Percentiles rank a stretch among this genome's conserved stretches.
phyloP scores from a whole-genome alignment of 1,140 invertebrate genomes.

The Archivesica marissinica region DNA sequence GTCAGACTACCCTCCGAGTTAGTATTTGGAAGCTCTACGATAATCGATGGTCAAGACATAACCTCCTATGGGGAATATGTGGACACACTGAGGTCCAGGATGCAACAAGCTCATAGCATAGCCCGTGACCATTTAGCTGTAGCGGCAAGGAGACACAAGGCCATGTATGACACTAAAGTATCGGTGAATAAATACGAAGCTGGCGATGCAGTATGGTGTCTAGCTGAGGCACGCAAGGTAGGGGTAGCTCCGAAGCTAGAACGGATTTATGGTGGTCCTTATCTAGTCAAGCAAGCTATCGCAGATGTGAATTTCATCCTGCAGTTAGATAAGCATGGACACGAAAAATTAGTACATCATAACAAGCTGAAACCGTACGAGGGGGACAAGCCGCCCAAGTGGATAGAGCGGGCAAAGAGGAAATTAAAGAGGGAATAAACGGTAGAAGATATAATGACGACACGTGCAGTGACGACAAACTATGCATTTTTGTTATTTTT shows the following conservation, averaged over 20 bases:
- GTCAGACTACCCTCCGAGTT: constrained; percentile 61
- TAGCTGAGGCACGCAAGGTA: not conserved
- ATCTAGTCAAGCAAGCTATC: constrained; percentile 33
- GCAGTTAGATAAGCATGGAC: constrained; percentile 40
- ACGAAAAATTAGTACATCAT: constrained; percentile 36
- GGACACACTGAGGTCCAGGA: not conserved
- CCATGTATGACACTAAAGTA: constrained; percentile 11
- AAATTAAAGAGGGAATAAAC: too few species aligned
- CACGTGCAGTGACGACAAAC: too few species aligned
- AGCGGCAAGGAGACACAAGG: constrained; percentile 9
- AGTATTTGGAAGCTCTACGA: constrained; percentile 24
- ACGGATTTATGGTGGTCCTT: constrained; percentile 23
- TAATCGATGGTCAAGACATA: not conserved
- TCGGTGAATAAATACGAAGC: constrained; percentile 7
- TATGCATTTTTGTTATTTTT: too few species aligned
- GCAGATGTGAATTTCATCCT: constrained; percentile 27
- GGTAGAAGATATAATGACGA: too few species aligned
- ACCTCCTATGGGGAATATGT: constrained; percentile 30
- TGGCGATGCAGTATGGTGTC: constrained; percentile 52
- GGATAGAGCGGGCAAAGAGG: constrained; percentile 11
- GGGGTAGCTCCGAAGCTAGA: constrained; percentile 38
- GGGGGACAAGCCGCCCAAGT: constrained; percentile 3
- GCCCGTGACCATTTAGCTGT: constrained; percentile 7
- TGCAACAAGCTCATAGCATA: constrained; percentile 27
- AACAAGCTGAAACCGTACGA: constrained; percentile 54